Conservation (phyloP, 1,140 invertebrate species). For the Plodia interpunctella region DNA sequence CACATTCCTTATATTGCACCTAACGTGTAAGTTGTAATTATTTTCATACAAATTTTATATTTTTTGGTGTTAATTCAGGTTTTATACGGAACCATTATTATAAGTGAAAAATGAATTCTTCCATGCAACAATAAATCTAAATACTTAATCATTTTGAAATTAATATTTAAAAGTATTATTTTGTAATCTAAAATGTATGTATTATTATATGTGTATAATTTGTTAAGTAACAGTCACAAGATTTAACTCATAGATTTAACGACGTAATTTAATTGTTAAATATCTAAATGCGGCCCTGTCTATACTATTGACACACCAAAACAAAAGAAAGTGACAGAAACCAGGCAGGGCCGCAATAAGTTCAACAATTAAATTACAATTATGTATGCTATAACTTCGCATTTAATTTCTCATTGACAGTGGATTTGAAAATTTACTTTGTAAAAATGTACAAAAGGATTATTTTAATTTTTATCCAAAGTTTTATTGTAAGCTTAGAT, state of each 20-base stretch:
- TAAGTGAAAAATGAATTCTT: conserved; percentile 39
- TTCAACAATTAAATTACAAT: background rate
- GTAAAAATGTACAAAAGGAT: conserved; percentile 74
- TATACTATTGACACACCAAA: background rate
- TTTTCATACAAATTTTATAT: conserved; percentile 57
- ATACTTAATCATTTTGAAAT: conserved; percentile 30
- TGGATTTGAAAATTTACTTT: conserved; percentile 52
- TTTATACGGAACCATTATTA: conserved; percentile 33
- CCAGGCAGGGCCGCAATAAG: conserved; percentile 9
- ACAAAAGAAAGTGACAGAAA: conserved; percentile 10
- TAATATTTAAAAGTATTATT: conserved; percentile 54
- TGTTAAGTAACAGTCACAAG: conserved; percentile 51
- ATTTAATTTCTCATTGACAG: conserved; percentile 54
- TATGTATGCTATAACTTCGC: conserved; percentile 22
- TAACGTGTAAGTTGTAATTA: conserved; percentile 44
- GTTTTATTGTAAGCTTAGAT: conserved; percentile 75
- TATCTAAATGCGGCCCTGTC: background rate
- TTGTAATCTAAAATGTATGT: conserved; percentile 47
- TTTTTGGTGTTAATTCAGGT: conserved; percentile 40
- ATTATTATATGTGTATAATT: conserved; percentile 50
- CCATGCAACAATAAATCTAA: conserved; percentile 46
- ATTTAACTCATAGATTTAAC: background rate
- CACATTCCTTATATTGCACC: conserved; percentile 52
- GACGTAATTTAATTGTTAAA: background rate
- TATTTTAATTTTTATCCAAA: conserved; percentile 74